These are phyloP conservation scores for Megamerina dolium DNA, from an alignment of 2,888 invertebrate genomes.

Conservation along the genomic window DNA sequence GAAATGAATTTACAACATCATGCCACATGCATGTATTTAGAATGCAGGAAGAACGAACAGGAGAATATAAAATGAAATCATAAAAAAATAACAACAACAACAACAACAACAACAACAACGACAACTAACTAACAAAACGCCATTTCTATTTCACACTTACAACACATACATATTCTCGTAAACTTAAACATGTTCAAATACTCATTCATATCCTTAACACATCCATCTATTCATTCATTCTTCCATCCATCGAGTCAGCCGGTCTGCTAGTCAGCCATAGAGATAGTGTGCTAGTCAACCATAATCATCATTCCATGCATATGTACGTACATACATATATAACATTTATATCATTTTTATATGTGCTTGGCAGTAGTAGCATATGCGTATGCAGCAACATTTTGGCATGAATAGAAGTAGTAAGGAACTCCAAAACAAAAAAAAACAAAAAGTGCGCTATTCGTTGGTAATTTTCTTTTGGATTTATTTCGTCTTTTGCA, in stretches of 20 bases:
- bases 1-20: too few relatives aligned
- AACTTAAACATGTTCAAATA: conserved; percentile 14
- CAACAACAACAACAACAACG: background rate
- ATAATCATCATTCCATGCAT: too few relatives aligned
- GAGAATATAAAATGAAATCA: background rate
- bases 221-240: conserved; percentile 8
- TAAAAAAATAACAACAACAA: conserved; percentile 10
- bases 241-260: too few relatives aligned
- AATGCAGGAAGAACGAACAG: too few relatives aligned
- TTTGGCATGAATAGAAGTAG: conserved; percentile 19
- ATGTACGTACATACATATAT: background rate
- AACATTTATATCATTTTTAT: background rate
- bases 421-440: conserved; percentile 10
- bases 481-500: conserved; percentile 5
- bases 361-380: conserved; percentile 8
- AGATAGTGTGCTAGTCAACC: too few relatives aligned
- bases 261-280: too few relatives aligned
- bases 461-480: conserved; percentile 2
- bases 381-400: conserved; percentile 3
- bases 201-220: conserved; percentile 10
- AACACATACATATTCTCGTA: conserved; percentile 20
- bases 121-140: conserved; percentile 5
- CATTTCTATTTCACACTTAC: conserved; percentile 24
- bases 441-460: background rate
- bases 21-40: too few relatives aligned